Evolutionary conservation across 2,797 vertebrate species (phyloP).

Genomic region (Sus cebifrons): DNA sequence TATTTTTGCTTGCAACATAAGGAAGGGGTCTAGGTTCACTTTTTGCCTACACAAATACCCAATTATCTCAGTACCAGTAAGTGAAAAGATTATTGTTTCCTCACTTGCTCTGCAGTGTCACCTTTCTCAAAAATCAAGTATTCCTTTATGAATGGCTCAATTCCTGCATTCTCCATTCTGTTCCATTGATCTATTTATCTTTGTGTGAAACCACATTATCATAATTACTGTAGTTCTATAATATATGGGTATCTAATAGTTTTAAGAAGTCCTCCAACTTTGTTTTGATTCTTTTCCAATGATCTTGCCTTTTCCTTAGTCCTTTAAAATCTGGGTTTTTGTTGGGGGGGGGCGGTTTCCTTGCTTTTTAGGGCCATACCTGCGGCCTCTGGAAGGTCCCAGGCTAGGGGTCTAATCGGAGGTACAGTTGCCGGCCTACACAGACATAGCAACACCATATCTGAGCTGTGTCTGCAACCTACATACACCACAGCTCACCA

Average conservation of each 20-base stretch:
- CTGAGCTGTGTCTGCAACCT: too few species aligned
- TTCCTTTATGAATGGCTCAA: not conserved
- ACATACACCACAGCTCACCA: too few species aligned
- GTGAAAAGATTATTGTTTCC: not conserved
- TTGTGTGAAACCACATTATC: not conserved
- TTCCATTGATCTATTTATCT: not conserved
- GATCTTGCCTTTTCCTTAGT: not conserved
- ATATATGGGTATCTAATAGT: not conserved
- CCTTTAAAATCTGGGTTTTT: not conserved
- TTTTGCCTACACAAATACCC: not conserved
- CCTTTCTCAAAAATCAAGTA: not conserved
- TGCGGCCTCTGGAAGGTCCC: too few species aligned
- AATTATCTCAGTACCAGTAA: not conserved
- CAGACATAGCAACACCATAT: too few species aligned
- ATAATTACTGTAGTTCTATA: not conserved
- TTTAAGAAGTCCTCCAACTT: not conserved
- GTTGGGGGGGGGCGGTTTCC: too few species aligned
- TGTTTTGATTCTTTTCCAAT: slow-evolving; percentile 8
- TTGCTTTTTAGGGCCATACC: too few species aligned
- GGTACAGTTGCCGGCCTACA: too few species aligned
- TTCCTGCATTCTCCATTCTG: slow-evolving; percentile 6
- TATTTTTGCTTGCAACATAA: not conserved
- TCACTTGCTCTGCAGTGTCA: not conserved
- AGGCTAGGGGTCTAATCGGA: too few species aligned
- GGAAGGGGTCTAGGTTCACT: not conserved